A percentile compares a stretch with the other conserved stretches of the same genome.
phyloP scores from a whole-genome alignment of 1,140 invertebrate genomes.

The Atopsyche davidsoni region DNA sequence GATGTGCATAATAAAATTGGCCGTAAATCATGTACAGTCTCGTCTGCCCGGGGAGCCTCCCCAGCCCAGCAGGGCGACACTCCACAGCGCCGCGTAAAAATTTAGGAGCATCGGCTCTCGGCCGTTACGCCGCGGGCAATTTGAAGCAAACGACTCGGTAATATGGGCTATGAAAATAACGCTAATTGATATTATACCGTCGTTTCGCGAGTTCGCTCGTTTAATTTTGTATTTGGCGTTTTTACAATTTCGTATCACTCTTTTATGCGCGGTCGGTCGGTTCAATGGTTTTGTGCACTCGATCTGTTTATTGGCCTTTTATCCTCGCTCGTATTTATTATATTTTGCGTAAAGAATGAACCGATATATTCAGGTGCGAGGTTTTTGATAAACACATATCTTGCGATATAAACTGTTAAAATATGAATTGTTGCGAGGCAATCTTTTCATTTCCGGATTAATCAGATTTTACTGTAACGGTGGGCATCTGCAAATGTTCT shows the following conservation, averaged over 20 bases:
- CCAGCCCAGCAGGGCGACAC: not conserved
- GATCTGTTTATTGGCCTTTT: too few species aligned
- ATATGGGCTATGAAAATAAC: slow-evolving; percentile 22
- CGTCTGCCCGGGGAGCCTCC: slow-evolving; percentile 8
- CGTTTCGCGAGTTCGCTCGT: slow-evolving; percentile 11
- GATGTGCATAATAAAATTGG: slow-evolving; percentile 23
- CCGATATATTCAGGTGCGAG: too few species aligned
- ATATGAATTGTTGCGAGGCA: too few species aligned
- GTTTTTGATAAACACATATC: too few species aligned
- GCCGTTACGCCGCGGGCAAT: slow-evolving; percentile 14
- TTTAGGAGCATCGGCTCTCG: slow-evolving; percentile 15
- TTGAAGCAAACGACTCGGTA: slow-evolving; percentile 14
- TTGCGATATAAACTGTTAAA: too few species aligned
- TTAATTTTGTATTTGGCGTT: slow-evolving; percentile 15
- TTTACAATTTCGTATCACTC: slow-evolving; percentile 18
- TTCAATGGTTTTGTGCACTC: slow-evolving; percentile 2
- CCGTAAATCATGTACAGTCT: slow-evolving; percentile 21
- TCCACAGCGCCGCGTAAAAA: slow-evolving; percentile 14
- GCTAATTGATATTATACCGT: slow-evolving; percentile 24
- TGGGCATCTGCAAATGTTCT: too few species aligned
- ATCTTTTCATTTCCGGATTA: too few species aligned
- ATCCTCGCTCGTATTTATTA: too few species aligned
- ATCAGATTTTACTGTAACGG: too few species aligned
- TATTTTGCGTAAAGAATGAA: too few species aligned
- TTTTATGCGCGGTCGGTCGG: not conserved